A percentile compares a stretch with the other conserved stretches of the same genome.
Conservation (phyloP, 2,888 invertebrate genomes). For the Eucera pruinosa region DNA sequence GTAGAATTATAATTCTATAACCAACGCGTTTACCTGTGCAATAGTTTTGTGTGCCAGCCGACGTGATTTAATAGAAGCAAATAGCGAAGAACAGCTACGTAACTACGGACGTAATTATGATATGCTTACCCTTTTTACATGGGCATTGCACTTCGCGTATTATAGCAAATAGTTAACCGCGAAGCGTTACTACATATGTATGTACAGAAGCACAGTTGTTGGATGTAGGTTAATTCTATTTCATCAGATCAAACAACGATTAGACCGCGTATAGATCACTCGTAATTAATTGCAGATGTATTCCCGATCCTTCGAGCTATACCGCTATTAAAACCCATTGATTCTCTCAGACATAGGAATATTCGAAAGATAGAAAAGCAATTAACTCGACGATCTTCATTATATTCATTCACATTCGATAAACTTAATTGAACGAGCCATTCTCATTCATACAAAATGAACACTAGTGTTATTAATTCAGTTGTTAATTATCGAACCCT, state of each 20-base stretch:
- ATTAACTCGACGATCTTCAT: neutral
- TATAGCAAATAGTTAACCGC: neutral
- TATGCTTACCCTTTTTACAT: neutral
- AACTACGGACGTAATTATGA: neutral
- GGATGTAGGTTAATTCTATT: constrained; percentile 14
- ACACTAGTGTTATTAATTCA: too few relatives aligned
- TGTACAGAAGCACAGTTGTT: neutral
- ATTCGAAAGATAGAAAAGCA: neutral
- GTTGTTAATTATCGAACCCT: too few relatives aligned
- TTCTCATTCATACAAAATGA: too few relatives aligned
- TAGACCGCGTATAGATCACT: too few relatives aligned
- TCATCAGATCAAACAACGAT: neutral
- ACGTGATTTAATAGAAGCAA: neutral
- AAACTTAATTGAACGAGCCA: neutral
- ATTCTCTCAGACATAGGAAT: neutral
- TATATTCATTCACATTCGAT: neutral
- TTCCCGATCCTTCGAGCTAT: neutral
- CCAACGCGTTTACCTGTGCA: too few relatives aligned
- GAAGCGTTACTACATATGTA: neutral
- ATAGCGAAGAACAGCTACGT: neutral
- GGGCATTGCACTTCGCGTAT: neutral
- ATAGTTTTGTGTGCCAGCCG: too few relatives aligned
- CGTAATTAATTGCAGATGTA: neutral
- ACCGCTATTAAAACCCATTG: neutral
- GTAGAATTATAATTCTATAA: too few relatives aligned